A percentile compares a stretch with the other conserved stretches of the same genome.
Conservation (phyloP, 2,888 invertebrate genomes). For the Ecdyonurus torrentis region DNA sequence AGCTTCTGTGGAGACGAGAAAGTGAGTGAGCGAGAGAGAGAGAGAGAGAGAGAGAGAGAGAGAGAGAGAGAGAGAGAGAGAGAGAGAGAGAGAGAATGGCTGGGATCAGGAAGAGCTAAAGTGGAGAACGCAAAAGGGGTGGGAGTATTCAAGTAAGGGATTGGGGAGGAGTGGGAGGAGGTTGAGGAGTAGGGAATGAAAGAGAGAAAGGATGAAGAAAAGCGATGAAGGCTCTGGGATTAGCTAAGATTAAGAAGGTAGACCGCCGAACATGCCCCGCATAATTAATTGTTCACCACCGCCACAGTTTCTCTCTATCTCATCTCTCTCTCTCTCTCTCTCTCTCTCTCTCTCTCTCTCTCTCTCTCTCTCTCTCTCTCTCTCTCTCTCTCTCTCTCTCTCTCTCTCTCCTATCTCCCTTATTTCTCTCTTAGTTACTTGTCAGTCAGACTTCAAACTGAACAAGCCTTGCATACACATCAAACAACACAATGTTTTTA, state of each 20-base stretch:
- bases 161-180: not conserved
- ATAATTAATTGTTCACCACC: slow-evolving; percentile 2
- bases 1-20: no score
- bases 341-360: not conserved
- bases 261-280: slow-evolving; percentile 2
- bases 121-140: not conserved
- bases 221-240: not conserved
- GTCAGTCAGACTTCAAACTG: not conserved
- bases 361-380: not conserved
- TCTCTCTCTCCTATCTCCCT: not conserved
- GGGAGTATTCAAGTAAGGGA: no score
- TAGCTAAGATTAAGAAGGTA: slow-evolving; percentile 4
- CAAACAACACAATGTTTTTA: not conserved
- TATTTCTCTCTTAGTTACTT: not conserved
- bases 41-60: not conserved
- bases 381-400: not conserved
- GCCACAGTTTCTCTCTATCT: not conserved
- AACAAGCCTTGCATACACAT: not conserved
- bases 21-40: no score
- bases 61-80: not conserved
- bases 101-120: not conserved
- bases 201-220: no score
- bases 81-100: not conserved
- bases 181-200: not conserved
- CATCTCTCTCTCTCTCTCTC: not conserved